Percentiles rank a stretch among this genome's conserved stretches.
phyloP scores from a whole-genome alignment of 2,888 invertebrate genomes.

The Drosophila dives region DNA sequence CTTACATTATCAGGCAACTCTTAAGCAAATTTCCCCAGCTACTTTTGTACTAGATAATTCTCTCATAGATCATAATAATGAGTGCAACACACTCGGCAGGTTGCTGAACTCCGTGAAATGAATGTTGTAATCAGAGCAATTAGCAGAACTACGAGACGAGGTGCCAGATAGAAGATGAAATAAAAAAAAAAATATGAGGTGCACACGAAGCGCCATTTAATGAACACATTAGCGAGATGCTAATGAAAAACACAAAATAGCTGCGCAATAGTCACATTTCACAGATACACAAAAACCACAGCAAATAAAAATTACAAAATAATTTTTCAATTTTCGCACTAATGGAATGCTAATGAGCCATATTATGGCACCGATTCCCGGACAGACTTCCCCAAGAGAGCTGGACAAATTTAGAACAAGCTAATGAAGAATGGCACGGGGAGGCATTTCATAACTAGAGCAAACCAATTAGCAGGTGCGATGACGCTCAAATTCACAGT shows the following conservation, averaged over 20 bases:
- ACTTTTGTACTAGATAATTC: constrained; percentile 2
- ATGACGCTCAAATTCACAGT: constrained; percentile 60
- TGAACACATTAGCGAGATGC: constrained; percentile 55
- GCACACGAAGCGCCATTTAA: constrained; percentile 33
- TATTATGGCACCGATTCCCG: constrained; percentile 34
- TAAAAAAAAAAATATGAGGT: constrained; percentile 20
- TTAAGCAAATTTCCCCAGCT: background rate
- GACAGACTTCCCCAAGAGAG: constrained; percentile 18
- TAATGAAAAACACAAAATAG: constrained; percentile 59
- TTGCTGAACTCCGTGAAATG: constrained; percentile 57
- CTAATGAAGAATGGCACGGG: constrained; percentile 29
- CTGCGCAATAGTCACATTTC: constrained; percentile 13
- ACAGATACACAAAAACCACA: constrained; percentile 7
- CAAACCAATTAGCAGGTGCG: constrained; percentile 73
- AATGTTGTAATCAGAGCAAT: constrained; percentile 65
- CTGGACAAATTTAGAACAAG: constrained; percentile 25
- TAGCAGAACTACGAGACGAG: constrained; percentile 34
- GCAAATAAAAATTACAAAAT: constrained; percentile 2
- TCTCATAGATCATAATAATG: constrained; percentile 7
- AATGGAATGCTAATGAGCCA: constrained; percentile 51
- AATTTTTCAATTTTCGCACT: constrained; percentile 35
- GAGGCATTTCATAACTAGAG: constrained; percentile 36
- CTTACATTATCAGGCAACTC: no score
- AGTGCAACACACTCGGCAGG: constrained; percentile 34
- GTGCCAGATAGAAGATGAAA: constrained; percentile 6